Conservation (phyloP, 2,113 vertebrate genomes). For the Trogon melanurus region DNA sequence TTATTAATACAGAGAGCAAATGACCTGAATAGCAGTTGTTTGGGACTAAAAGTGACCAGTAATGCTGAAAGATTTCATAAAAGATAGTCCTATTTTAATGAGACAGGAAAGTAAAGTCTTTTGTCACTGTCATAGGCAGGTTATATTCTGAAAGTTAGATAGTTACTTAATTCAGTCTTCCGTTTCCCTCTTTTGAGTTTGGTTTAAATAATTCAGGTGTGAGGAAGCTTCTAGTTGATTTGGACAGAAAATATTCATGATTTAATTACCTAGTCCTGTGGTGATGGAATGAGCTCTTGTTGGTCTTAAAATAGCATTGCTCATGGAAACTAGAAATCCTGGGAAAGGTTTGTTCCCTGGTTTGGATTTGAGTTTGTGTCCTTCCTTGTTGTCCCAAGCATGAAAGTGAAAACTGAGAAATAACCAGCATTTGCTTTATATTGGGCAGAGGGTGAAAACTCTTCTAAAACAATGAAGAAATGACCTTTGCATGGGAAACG, state of each 20-base stretch:
- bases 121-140: background rate
- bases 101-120: background rate
- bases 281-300: background rate
- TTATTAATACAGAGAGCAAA: background rate
- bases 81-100: background rate
- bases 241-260: constrained; percentile 5
- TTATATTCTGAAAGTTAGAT: background rate
- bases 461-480: background rate
- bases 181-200: background rate
- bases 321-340: background rate
- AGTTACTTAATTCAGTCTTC: background rate
- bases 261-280: background rate
- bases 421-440: background rate
- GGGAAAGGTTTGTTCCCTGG: background rate
- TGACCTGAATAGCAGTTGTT: background rate
- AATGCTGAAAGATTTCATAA: background rate
- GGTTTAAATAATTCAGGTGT: background rate
- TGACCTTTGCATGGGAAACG: background rate
- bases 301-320: background rate
- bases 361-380: background rate
- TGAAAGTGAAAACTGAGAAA: background rate
- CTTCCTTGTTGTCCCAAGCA: background rate
- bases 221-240: background rate
- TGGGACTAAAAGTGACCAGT: background rate
- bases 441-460: background rate